A percentile compares a stretch with the other conserved stretches of the same genome.
Conservation (phyloP, 2,888 invertebrate species). For the Frankliniella fusca region DNA sequence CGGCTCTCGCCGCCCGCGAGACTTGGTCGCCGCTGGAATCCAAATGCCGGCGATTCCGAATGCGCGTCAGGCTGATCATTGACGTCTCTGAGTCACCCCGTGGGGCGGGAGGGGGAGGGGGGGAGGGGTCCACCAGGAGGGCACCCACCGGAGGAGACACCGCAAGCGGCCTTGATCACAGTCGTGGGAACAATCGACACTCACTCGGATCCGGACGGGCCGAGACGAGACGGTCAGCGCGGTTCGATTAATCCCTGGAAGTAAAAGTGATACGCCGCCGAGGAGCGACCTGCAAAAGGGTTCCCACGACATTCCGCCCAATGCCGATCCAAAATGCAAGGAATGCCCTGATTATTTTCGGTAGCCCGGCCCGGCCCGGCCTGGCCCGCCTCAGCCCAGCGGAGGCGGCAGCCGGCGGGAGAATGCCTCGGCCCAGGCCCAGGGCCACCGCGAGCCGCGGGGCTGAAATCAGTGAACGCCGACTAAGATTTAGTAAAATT, state of each 20-base stretch:
- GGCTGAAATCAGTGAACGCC: background rate
- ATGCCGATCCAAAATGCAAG: slow-evolving; percentile 10
- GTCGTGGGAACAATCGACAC: background rate
- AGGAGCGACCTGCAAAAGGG: too few relatives aligned
- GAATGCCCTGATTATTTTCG: slow-evolving; percentile 18
- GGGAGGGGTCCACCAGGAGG: too few relatives aligned
- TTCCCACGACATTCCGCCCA: background rate
- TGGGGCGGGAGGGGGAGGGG: too few relatives aligned
- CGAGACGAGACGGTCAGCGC: background rate
- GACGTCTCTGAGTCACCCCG: slow-evolving; percentile 18
- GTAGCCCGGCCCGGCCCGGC: background rate
- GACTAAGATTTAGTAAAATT: background rate
- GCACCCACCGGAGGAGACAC: too few relatives aligned
- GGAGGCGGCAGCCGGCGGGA: background rate
- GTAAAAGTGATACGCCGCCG: background rate
- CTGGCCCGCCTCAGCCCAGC: background rate
- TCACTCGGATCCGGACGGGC: background rate
- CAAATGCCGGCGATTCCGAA: background rate
- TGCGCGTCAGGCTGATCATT: background rate
- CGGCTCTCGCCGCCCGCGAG: background rate
- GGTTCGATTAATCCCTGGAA: background rate
- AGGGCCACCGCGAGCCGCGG: background rate
- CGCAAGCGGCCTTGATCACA: background rate
- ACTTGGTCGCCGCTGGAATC: background rate
- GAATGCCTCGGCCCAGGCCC: background rate